phyloP scores from a whole-genome alignment of 2,113 vertebrate genomes.

The Aptenodytes patagonicus region DNA sequence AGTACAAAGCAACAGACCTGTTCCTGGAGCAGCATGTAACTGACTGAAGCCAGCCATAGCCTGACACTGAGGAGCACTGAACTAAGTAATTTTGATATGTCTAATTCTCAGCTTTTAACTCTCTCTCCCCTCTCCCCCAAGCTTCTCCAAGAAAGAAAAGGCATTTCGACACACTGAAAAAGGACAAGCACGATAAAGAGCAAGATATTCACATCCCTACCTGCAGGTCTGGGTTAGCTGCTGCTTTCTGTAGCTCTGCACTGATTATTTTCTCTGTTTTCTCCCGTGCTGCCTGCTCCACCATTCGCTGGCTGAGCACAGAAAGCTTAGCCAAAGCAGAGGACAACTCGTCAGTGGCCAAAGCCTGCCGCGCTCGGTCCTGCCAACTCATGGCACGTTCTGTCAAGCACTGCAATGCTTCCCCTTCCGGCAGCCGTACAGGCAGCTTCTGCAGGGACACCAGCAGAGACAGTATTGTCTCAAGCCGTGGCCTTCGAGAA shows the following conservation, averaged over 20 bases:
- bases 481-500: constrained; percentile 90
- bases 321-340: constrained; percentile 96
- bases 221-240: constrained; percentile 97
- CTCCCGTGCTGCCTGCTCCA: constrained; percentile 95
- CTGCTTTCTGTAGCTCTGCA: constrained; percentile 96
- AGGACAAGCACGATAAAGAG: neutral
- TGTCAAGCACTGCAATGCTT: constrained; percentile 93
- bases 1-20: neutral
- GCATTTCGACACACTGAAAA: neutral
- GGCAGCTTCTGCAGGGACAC: constrained; percentile 97
- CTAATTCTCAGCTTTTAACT: neutral
- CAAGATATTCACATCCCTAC: constrained; percentile 25
- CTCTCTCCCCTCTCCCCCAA: neutral
- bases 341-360: constrained; percentile 95
- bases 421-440: constrained; percentile 91
- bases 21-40: neutral
- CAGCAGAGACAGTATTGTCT: constrained; percentile 94
- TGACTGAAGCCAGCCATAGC: neutral
- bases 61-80: neutral
- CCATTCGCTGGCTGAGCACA: constrained; percentile 96
- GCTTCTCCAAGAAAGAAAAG: neutral
- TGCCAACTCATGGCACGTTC: constrained; percentile 99
- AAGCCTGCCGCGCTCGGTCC: constrained; percentile 90
- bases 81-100: accelerated
- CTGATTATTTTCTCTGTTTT: constrained; percentile 99